Evolutionary conservation across 2,113 vertebrate genomes (phyloP).

Genomic region (Cottus gobio): DNA sequence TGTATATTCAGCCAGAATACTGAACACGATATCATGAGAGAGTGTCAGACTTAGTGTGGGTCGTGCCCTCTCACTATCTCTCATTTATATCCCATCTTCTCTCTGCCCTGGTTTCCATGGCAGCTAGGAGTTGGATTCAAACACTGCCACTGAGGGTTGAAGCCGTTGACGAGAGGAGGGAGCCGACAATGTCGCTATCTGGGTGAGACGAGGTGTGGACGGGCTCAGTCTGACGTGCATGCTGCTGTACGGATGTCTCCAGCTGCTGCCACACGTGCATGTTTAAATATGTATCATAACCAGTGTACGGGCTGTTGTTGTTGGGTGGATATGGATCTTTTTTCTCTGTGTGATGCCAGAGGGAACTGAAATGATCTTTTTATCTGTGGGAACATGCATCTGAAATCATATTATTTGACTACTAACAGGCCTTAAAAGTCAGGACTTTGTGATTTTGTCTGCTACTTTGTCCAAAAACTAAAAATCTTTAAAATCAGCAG

Average conservation of each 20-base stretch:
- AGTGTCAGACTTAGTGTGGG: conserved; percentile 46
- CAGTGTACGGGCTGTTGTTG: neutral
- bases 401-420: neutral
- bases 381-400: neutral
- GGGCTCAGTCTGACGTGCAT: neutral
- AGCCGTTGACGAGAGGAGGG: conserved; percentile 51
- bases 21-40: conserved; percentile 36
- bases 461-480: too few relatives aligned
- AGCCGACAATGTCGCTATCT: conserved; percentile 26
- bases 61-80: conserved; percentile 67
- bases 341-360: neutral
- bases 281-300: neutral
- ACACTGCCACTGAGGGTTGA: conserved; percentile 67
- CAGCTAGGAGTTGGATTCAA: conserved; percentile 74
- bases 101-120: conserved; percentile 71
- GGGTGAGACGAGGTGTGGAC: conserved; percentile 48
- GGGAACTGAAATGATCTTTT: neutral
- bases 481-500: too few relatives aligned
- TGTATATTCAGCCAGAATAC: conserved; percentile 39
- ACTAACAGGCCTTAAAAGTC: neutral
- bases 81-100: conserved; percentile 64
- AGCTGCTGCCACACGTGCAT: conserved; percentile 25
- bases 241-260: neutral
- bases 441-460: neutral
- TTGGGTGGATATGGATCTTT: neutral